These are phyloP conservation scores for Conomelus anceps DNA, from an alignment of 2,888 invertebrate genomes.

Conservation along the genomic window DNA sequence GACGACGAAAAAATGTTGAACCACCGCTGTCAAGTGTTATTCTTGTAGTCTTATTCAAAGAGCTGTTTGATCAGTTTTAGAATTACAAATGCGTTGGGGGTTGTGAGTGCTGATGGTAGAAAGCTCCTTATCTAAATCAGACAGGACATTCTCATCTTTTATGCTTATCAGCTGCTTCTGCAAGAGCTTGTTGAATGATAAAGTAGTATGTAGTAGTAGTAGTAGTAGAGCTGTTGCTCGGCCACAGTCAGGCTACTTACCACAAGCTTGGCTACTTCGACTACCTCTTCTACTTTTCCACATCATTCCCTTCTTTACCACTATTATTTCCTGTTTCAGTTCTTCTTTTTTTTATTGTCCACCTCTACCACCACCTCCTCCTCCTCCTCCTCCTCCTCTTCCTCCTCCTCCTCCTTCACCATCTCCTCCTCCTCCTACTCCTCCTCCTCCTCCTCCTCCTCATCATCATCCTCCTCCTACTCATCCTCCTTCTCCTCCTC, in stretches of 20 bases:
- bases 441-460: neutral
- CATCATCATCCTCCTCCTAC: neutral
- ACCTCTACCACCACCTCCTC: neutral
- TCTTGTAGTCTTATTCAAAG: neutral
- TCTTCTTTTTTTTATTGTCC: neutral
- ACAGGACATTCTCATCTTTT: neutral
- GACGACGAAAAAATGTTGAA: too few species aligned
- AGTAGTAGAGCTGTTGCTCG: too few species aligned
- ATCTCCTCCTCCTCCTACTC: neutral
- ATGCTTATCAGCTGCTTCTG: neutral
- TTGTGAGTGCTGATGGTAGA: neutral
- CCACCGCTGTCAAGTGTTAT: too few species aligned
- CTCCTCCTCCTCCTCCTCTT: neutral
- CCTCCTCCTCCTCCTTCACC: neutral
- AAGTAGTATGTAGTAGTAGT: neutral
- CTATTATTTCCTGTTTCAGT: neutral
- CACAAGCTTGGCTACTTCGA: too few species aligned
- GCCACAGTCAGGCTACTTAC: too few species aligned
- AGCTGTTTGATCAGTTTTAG: neutral
- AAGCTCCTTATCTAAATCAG: neutral
- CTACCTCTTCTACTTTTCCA: too few species aligned
- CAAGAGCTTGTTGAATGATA: neutral
- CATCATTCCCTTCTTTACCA: neutral
- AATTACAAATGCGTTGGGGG: neutral
- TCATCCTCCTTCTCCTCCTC: neutral